These are phyloP conservation scores for Gnathonemus longibarbis DNA, from an alignment of 2,113 vertebrate genomes.

Conservation along the genomic window DNA sequence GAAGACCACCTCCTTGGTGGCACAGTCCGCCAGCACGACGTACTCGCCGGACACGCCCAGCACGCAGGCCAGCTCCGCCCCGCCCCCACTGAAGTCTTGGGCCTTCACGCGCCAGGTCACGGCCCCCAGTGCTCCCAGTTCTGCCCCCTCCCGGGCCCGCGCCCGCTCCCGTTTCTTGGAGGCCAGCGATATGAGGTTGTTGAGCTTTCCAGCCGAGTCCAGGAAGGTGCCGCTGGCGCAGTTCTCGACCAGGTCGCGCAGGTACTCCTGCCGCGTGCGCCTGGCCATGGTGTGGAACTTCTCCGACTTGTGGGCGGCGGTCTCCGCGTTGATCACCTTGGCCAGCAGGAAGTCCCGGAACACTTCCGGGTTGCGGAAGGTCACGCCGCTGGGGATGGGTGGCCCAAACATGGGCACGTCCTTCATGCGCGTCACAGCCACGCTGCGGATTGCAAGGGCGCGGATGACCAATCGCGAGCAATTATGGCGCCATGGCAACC, in stretches of 20 bases:
- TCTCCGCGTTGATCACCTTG: conserved; percentile 89
- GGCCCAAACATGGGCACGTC: conserved; percentile 89
- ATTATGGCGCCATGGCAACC: too few relatives aligned
- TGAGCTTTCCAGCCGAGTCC: conserved; percentile 76
- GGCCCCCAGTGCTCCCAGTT: conserved; percentile 69
- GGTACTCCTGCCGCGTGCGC: conserved; percentile 81
- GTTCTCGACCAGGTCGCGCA: conserved; percentile 83
- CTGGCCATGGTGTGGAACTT: conserved; percentile 95
- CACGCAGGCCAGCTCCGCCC: conserved; percentile 58
- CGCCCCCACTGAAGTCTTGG: conserved; percentile 70
- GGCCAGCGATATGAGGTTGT: conserved; percentile 80
- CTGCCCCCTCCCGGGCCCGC: conserved; percentile 64
- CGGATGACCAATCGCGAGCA: rapidly evolving
- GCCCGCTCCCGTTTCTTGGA: conserved; percentile 84
- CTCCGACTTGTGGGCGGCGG: conserved; percentile 82
- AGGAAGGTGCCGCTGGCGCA: conserved; percentile 76
- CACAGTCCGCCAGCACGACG: conserved; percentile 68
- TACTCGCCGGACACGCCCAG: conserved; percentile 78
- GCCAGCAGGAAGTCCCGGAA: conserved; percentile 87
- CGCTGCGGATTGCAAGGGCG: conserved; percentile 49
- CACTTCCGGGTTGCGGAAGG: conserved; percentile 72
- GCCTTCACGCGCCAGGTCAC: conserved; percentile 73
- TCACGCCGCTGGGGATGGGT: conserved; percentile 68
- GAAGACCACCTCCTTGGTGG: conserved; percentile 83
- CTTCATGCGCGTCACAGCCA: conserved; percentile 91